These are phyloP conservation scores for Drosophila hamatofila DNA, from an alignment of 2,888 invertebrate genomes.

Conservation along the genomic window DNA sequence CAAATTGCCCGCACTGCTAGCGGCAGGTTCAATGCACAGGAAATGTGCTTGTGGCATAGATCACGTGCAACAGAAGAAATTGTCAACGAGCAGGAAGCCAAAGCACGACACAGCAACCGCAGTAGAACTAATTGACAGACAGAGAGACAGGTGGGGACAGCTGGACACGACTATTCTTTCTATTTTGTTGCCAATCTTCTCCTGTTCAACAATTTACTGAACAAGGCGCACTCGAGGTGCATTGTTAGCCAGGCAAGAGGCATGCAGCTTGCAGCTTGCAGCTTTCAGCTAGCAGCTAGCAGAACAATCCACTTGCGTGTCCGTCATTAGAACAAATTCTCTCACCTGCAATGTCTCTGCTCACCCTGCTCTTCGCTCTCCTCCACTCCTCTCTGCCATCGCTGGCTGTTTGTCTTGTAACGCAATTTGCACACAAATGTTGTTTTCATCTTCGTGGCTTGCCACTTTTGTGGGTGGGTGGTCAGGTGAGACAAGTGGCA, in stretches of 20 bases:
- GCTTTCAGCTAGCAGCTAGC: constrained; percentile 20
- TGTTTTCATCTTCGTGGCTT: constrained; percentile 63
- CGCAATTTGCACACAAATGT: constrained; percentile 82
- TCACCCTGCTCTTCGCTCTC: not conserved
- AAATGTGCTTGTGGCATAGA: constrained; percentile 56
- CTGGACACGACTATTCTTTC: constrained; percentile 32
- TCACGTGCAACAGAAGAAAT: constrained; percentile 51
- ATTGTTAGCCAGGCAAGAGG: constrained; percentile 38
- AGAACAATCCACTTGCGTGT: constrained; percentile 70
- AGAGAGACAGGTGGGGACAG: constrained; percentile 69
- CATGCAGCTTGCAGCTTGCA: constrained; percentile 23
- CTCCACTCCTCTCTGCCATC: not conserved
- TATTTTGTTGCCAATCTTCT: constrained; percentile 11
- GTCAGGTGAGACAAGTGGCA: constrained; percentile 84
- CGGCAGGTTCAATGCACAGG: constrained; percentile 66
- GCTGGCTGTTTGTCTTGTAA: constrained; percentile 65
- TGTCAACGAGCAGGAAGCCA: constrained; percentile 69
- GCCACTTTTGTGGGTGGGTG: constrained; percentile 81
- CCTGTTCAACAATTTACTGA: constrained; percentile 56
- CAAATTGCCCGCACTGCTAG: constrained; percentile 31
- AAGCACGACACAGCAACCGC: constrained; percentile 12
- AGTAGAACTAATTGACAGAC: constrained; percentile 78
- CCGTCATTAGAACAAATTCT: constrained; percentile 83
- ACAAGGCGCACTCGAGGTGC: constrained; percentile 61
- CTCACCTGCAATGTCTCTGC: constrained; percentile 38